A percentile compares a stretch with the other conserved stretches of the same genome.
phyloP scores from a whole-genome alignment of 2,888 invertebrate genomes.

The Protodeltote pygarga region DNA sequence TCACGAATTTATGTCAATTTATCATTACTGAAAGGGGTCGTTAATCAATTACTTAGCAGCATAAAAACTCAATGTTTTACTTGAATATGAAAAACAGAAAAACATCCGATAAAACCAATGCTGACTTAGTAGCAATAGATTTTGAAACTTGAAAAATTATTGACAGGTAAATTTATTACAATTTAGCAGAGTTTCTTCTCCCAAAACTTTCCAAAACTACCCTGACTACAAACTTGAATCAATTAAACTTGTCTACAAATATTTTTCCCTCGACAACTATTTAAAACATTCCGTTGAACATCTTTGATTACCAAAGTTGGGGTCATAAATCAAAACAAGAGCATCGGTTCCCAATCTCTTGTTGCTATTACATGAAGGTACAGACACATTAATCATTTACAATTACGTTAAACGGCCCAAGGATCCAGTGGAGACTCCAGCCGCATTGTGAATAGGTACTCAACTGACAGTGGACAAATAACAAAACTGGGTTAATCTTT shows the following conservation, averaged over 20 bases:
- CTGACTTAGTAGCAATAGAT: no score
- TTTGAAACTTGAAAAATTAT: no score
- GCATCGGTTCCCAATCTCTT: conserved; percentile 76
- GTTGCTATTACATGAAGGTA: conserved; percentile 76
- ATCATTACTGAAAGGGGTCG: no score
- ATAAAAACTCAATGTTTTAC: no score
- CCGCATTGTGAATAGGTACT: conserved; percentile 86
- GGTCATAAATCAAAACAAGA: conserved; percentile 77
- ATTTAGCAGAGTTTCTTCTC: no score
- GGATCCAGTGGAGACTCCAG: conserved; percentile 79
- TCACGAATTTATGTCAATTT: no score
- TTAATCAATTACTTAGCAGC: no score
- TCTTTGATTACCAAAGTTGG: conserved; percentile 58
- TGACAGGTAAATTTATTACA: no score
- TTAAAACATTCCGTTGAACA: conserved; percentile 52
- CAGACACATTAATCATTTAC: conserved; percentile 85
- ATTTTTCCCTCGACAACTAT: conserved; percentile 35
- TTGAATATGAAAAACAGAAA: no score
- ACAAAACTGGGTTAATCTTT: conserved; percentile 87
- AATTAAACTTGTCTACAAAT: conserved; percentile 3
- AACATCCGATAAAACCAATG: no score
- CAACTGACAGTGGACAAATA: conserved; percentile 87
- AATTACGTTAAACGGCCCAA: conserved; percentile 84
- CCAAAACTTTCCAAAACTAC: no score
- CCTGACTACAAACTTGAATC: not conserved